A percentile compares a stretch with the other conserved stretches of the same genome.
Evolutionary conservation across 2,113 vertebrate species (phyloP).

Genomic region (Odocoileus hemionus): DNA sequence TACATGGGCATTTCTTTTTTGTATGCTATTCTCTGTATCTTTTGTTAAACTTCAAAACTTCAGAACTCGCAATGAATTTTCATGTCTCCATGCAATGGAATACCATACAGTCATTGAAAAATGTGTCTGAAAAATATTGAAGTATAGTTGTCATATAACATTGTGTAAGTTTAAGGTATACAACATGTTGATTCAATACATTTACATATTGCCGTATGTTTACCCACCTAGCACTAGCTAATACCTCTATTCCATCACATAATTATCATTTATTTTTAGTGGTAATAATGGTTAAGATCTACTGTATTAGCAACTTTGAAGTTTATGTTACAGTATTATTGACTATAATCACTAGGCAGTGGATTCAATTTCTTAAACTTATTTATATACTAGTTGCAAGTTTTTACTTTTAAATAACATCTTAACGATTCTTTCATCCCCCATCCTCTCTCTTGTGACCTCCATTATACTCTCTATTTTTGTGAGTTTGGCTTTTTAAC

Average conservation of each 20-base stretch:
- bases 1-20: background rate
- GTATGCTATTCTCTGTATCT: background rate
- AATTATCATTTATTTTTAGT: background rate
- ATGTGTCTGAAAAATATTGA: background rate
- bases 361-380: background rate
- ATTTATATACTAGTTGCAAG: background rate
- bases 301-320: background rate
- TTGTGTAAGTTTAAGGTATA: background rate
- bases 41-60: background rate
- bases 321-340: background rate
- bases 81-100: background rate
- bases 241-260: background rate
- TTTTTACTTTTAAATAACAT: background rate
- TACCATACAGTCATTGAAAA: background rate
- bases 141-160: background rate
- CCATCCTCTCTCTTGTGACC: background rate
- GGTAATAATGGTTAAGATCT: background rate
- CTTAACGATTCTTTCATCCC: background rate
- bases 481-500: background rate
- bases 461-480: background rate
- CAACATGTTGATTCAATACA: background rate
- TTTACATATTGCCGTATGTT: background rate
- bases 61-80: background rate
- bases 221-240: background rate
- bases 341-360: background rate